Evolutionary conservation across 2,888 invertebrate genomes (phyloP), one percentile per base, ranked within the genome.

Genomic region (Cremastinae sp.): DNA sequence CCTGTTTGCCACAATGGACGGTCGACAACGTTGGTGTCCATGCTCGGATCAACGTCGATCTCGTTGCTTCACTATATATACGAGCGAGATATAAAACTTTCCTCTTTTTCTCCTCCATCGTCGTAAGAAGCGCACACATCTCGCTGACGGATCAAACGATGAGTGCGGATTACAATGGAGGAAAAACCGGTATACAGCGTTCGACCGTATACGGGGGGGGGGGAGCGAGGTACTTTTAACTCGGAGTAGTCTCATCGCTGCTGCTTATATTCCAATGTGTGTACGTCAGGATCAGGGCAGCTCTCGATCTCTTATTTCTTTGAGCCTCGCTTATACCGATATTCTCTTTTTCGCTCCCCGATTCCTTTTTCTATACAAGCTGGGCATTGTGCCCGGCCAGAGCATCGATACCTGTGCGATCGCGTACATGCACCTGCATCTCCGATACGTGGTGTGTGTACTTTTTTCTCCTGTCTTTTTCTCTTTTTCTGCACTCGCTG

Each of bases 91-190:
- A n/a, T n/a, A n/a, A n/a, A n/a, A n/a, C n/a, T n/a, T n/a, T n/a
- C n/a, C n/a, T n/a, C n/a, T n/a, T n/a, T n/a, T n/a, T n/a, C n/a
- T n/a, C n/a, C n/a, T n/a, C n/a, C n/a, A n/a, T 68, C 38, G 68
- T 45, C 38, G 51, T 41, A 64, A 47, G 45, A 59, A n/a, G 49
- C 70, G 58, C 76, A 22, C 59, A 56, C 59, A 71, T 64, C 70
- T 62, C 43, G n/a, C 20, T 45, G 14, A 70, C 20, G 65, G 73
- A 75, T 75, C 65, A 56, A 61, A 61, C 58, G 51, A 73, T 69
- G 62, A 71, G 76, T 58, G n/a, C n/a, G 71, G 76, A 76, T 78
- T 69, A 76, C 78, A 78, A 74, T 76, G 74, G 69, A 68, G 18
- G 58, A 71, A 70, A 70, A 78, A 78, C 78, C 78, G 75, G 78